Evolutionary conservation across 2,797 vertebrate species (phyloP).

Genomic region (Melanotaenia trifasciata): DNA sequence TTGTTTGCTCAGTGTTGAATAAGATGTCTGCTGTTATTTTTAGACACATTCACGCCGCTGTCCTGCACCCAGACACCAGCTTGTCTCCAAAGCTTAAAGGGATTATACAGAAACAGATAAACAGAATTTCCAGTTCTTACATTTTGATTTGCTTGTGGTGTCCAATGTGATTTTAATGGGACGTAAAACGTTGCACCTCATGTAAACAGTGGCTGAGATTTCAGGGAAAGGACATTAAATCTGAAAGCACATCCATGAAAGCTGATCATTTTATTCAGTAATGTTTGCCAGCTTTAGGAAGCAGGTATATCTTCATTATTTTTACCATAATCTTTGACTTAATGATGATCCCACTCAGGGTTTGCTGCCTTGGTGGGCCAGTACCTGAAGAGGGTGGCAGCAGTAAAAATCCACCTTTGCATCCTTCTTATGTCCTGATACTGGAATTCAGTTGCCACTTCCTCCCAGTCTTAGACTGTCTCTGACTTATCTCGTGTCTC

Average conservation of each 20-base stretch:
- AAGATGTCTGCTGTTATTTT: slow-evolving; percentile 13
- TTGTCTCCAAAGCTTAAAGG: slow-evolving; percentile 6
- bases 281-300: slow-evolving; percentile 1
- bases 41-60: background rate
- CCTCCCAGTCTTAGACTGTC: slow-evolving; percentile 56
- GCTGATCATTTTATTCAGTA: background rate
- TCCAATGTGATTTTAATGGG: slow-evolving; percentile 13
- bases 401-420: slow-evolving; percentile 20
- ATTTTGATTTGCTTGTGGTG: background rate
- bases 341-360: background rate
- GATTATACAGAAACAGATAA: slow-evolving; percentile 21
- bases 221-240: slow-evolving; percentile 11
- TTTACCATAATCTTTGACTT: background rate
- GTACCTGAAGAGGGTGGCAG: slow-evolving; percentile 13
- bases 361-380: slow-evolving; percentile 8
- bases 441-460: slow-evolving; percentile 80
- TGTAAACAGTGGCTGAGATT: slow-evolving; percentile 42
- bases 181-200: slow-evolving; percentile 32
- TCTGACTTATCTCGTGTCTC: slow-evolving; percentile 74
- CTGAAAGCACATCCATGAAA: slow-evolving; percentile 6
- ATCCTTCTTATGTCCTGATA: slow-evolving; percentile 66
- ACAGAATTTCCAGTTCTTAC: background rate
- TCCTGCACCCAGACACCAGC: background rate
- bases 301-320: slow-evolving; percentile 7
- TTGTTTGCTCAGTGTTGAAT: slow-evolving; percentile 6